phyloP scores from a whole-genome alignment of 2,113 vertebrate genomes.

The Eidolon helvum region DNA sequence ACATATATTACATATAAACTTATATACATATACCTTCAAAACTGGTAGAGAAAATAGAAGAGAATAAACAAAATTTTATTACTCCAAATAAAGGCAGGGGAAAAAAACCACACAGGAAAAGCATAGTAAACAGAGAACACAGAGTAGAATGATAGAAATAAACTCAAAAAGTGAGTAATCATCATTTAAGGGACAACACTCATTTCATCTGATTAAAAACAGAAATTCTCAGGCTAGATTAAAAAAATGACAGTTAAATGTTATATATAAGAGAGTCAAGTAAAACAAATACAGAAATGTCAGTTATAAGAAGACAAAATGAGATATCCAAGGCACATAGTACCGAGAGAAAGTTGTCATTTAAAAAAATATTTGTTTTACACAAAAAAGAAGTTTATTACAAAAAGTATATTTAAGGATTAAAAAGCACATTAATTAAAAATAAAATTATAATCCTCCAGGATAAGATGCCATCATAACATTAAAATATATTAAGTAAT shows the following conservation, averaged over 20 bases:
- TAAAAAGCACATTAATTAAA: neutral
- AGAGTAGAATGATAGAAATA: neutral
- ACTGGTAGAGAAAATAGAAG: neutral
- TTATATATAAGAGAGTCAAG: neutral
- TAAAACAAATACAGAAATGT: neutral
- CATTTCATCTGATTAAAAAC: neutral
- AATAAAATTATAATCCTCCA: neutral
- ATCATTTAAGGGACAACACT: neutral
- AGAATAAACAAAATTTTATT: neutral
- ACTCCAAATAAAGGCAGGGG: neutral
- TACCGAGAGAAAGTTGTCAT: neutral
- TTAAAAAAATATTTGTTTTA: neutral
- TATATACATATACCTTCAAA: neutral
- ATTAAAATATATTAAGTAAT: neutral
- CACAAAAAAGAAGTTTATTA: neutral
- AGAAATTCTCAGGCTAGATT: neutral
- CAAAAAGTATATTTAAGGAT: neutral
- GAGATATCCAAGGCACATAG: neutral
- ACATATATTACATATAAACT: neutral
- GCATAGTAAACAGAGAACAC: neutral
- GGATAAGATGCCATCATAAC: neutral
- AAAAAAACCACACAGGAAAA: neutral
- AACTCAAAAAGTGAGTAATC: neutral
- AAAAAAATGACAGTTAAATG: neutral
- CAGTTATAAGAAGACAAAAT: neutral